Conservation (phyloP, 2,797 vertebrate species). For the Clarias laeviceps region DNA sequence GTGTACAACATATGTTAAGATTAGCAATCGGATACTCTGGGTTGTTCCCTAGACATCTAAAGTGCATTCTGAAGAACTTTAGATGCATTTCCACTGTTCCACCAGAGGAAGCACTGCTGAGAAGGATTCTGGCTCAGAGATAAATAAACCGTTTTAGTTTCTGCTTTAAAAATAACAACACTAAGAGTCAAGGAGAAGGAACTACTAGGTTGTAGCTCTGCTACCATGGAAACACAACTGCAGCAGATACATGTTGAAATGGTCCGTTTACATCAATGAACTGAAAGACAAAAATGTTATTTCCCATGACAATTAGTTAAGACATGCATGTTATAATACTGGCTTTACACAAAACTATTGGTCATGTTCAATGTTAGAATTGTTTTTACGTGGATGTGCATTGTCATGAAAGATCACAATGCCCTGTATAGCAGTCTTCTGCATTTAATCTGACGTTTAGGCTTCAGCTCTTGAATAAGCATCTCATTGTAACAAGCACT, state of each 20-base stretch:
- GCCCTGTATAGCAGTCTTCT: too few relatives aligned
- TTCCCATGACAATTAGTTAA: neutral
- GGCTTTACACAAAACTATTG: neutral
- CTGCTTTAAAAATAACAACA: neutral
- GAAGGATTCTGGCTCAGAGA: neutral
- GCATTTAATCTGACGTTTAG: too few relatives aligned
- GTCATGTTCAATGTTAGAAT: neutral
- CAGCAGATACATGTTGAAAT: neutral
- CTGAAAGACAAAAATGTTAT: neutral
- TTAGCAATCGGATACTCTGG: slow-evolving; percentile 3
- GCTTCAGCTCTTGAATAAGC: too few relatives aligned
- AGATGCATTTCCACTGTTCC: neutral
- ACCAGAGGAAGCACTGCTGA: neutral
- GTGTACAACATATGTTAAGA: slow-evolving; percentile 1
- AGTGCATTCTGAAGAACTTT: neutral
- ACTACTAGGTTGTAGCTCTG: neutral
- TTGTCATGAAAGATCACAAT: too few relatives aligned
- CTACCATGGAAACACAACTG: neutral
- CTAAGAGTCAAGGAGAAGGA: neutral
- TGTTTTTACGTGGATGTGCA: too few relatives aligned
- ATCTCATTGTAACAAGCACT: too few relatives aligned
- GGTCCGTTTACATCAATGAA: neutral
- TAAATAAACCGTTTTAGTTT: neutral
- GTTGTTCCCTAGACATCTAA: neutral
- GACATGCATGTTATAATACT: neutral